phyloP scores from a whole-genome alignment of 1,140 invertebrate species.

The Danaus plexippus region DNA sequence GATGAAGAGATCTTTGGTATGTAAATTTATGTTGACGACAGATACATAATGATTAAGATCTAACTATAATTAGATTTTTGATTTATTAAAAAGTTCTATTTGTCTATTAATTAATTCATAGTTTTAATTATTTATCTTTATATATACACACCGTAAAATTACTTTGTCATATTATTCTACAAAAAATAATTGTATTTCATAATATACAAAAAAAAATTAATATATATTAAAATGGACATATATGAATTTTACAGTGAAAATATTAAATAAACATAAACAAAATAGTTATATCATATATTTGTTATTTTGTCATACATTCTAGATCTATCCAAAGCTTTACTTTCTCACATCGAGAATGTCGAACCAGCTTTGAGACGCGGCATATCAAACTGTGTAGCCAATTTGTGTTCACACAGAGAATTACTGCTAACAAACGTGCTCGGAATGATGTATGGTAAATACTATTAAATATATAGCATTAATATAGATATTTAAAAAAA shows the following conservation, averaged over 20 bases:
- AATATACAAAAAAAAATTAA: too few relatives aligned
- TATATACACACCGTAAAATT: neutral
- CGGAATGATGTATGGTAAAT: conserved; percentile 44
- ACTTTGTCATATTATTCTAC: conserved; percentile 1
- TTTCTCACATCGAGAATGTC: conserved; percentile 44
- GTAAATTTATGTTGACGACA: conserved; percentile 2
- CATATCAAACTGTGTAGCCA: conserved; percentile 50
- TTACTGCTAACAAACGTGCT: conserved; percentile 48
- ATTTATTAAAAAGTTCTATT: too few relatives aligned
- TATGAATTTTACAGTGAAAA: too few relatives aligned
- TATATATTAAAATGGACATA: too few relatives aligned
- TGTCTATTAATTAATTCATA: too few relatives aligned
- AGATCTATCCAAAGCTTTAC: conserved; percentile 54
- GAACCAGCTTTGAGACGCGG: conserved; percentile 54
- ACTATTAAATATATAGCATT: neutral
- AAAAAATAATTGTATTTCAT: too few relatives aligned
- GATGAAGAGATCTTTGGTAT: conserved; percentile 67
- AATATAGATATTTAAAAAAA: neutral
- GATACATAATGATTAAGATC: neutral
- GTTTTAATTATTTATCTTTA: too few relatives aligned
- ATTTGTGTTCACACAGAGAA: conserved; percentile 53
- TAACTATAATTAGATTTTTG: too few relatives aligned
- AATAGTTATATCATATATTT: too few relatives aligned
- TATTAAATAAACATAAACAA: too few relatives aligned
- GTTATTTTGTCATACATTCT: conserved; percentile 8